These are phyloP conservation scores for Burhinus bistriatus DNA, from an alignment of 2,113 vertebrate genomes.

Conservation along the genomic window DNA sequence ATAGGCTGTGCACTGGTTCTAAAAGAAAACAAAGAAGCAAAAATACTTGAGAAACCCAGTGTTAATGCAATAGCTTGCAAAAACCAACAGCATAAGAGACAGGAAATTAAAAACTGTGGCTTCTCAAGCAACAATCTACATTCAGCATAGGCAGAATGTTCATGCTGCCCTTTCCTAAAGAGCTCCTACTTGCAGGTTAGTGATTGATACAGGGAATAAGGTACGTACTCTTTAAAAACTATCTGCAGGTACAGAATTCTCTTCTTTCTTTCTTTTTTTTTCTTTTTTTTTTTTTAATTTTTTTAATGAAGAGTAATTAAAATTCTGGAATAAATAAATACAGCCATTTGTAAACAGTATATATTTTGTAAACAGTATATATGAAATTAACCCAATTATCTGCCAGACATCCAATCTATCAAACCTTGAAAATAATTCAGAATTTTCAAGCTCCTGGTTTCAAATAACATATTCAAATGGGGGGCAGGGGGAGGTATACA, in stretches of 20 bases:
- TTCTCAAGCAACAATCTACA: background rate
- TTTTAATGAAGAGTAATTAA: background rate
- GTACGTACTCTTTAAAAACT: background rate
- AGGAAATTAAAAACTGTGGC: background rate
- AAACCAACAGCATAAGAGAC: background rate
- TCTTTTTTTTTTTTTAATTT: background rate
- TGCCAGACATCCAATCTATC: background rate
- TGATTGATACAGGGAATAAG: background rate
- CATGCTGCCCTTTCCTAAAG: background rate
- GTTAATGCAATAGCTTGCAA: background rate
- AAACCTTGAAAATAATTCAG: background rate
- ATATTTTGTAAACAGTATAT: background rate
- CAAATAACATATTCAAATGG: background rate
- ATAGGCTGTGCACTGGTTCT: background rate
- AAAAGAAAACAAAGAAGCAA: background rate
- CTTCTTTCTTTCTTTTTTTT: background rate
- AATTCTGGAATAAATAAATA: background rate
- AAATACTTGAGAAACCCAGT: background rate
- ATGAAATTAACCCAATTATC: background rate
- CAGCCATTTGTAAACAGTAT: background rate
- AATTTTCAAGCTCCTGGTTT: background rate
- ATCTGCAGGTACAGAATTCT: background rate
- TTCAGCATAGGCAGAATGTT: background rate
- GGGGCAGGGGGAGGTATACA: accelerated
- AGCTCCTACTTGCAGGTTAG: background rate